Base-by-base conservation (phyloP, 2,888 invertebrate genomes). In the Alloscopus bannaensis region DNA sequence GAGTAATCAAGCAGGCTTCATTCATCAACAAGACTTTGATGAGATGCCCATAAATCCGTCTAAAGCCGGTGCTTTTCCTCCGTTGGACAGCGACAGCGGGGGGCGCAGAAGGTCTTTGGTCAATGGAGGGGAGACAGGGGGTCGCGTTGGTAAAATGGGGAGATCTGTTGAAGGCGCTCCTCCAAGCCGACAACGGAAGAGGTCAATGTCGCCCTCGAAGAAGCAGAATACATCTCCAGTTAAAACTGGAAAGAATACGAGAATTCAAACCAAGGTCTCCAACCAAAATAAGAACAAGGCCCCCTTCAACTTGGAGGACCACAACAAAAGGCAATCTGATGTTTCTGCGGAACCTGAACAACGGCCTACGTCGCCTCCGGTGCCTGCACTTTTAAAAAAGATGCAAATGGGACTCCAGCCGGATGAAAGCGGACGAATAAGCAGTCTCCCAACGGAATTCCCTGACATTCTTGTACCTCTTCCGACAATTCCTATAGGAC, bases 371-470 rank as follows among this genome's bases (percentile, higher is more conserved):
- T 71, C 86, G 2, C 86, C 86, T 3, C 85, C 86, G 3, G 86
- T 86, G 11, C 86, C 86, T 18, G 85, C 86, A 2, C 55, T 86
- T 2, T 45, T 83, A 6, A 84, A 83, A 52, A 85, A 83, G 72
- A 77, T 86, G 72, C 83, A 84, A 64, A 79, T 81, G 76, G 84
- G 81, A 3, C 71, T 81, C 22, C 68, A 70, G 24, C 81, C 83
- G 1, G 83, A 83, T 59, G 83, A 81, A 64, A 79, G 42, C 29
- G 83, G 81, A 8, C 22, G 81, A 4, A 40, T 83, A 22, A 71
- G 68, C 36, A 81, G 82, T 59, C 29, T 81, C 11, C 75, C 75
- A 3, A 60, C 18, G 0, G 66, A 52, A n/a, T 81, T 73, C 52
- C 83, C 81, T 0, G 69, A 81, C 18, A 66, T 78, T 36, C 64